A percentile compares a stretch with the other conserved stretches of the same genome.
These are phyloP conservation scores for Caenorhabditis brenneri DNA, from an alignment of 1,140 invertebrate genomes.

Conservation along the genomic window DNA sequence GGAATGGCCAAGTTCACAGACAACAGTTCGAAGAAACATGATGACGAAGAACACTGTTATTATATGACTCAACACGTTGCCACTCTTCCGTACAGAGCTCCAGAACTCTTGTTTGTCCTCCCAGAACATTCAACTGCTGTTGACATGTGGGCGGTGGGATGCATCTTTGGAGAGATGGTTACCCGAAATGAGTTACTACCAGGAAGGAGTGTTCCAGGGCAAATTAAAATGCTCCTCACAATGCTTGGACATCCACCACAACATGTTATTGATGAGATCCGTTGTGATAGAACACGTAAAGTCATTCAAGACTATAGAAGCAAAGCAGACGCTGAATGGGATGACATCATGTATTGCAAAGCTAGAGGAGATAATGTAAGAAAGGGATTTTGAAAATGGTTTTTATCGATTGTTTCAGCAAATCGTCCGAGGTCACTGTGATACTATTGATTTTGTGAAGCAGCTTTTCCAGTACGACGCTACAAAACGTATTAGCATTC, in stretches of 20 bases:
- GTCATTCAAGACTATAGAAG: constrained; percentile 60
- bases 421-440: constrained; percentile 41
- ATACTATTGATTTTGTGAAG: constrained; percentile 62
- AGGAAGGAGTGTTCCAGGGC: constrained; percentile 74
- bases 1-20: constrained; percentile 70
- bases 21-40: constrained; percentile 50
- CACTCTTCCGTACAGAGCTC: constrained; percentile 73
- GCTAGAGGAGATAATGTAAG: constrained; percentile 44
- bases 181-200: constrained; percentile 93
- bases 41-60: constrained; percentile 60
- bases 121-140: constrained; percentile 80
- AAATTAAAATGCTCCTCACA: constrained; percentile 64
- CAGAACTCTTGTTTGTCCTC: constrained; percentile 97
- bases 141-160: constrained; percentile 97
- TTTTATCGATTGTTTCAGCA: background rate
- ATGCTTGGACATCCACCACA: constrained; percentile 63
- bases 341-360: constrained; percentile 58
- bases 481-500: constrained; percentile 56
- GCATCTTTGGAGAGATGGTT: constrained; percentile 95
- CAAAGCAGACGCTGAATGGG: constrained; percentile 52
- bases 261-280: constrained; percentile 62
- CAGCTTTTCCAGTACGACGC: constrained; percentile 59
- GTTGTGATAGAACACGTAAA: constrained; percentile 63
- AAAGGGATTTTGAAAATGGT: background rate
- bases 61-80: constrained; percentile 61